phyloP scores from a whole-genome alignment of 1,140 invertebrate species.

The Carposina sasakii region DNA sequence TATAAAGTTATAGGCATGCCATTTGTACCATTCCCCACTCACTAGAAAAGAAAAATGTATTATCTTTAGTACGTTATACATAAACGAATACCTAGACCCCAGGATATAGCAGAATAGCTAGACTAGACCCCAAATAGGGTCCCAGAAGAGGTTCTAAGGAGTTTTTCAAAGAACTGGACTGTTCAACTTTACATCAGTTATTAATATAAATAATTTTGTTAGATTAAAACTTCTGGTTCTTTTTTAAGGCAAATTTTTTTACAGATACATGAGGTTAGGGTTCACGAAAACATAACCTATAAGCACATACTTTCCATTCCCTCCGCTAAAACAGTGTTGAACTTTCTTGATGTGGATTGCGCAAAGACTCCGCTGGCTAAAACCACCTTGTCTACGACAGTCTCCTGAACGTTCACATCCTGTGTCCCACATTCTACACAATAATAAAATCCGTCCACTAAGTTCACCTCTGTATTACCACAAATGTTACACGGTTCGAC shows the following conservation, averaged over 20 bases:
- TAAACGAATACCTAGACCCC: too few relatives aligned
- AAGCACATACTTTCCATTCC: conserved; percentile 39
- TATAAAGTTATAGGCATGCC: conserved; percentile 59
- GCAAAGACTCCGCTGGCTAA: conserved; percentile 43
- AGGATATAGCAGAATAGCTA: too few relatives aligned
- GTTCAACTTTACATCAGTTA: too few relatives aligned
- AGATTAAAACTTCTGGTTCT: too few relatives aligned
- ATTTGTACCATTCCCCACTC: conserved; percentile 58
- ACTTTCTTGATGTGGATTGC: conserved; percentile 23
- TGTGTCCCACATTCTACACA: conserved; percentile 63
- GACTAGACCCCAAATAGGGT: too few relatives aligned
- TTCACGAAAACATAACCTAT: too few relatives aligned
- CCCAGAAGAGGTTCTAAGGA: too few relatives aligned
- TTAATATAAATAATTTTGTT: too few relatives aligned
- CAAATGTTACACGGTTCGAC: conserved; percentile 44
- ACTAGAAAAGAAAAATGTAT: conserved; percentile 35
- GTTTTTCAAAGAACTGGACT: too few relatives aligned
- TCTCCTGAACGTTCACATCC: conserved; percentile 48
- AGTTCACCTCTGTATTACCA: conserved; percentile 41
- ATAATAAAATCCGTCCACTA: conserved; percentile 59
- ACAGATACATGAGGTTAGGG: too few relatives aligned
- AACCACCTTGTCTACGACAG: conserved; percentile 38
- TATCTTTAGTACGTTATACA: too few relatives aligned
- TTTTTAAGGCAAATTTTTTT: too few relatives aligned
- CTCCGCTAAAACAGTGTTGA: conserved; percentile 28